These are phyloP conservation scores for Alcedo atthis DNA, from an alignment of 2,797 vertebrate genomes.

Conservation along the genomic window DNA sequence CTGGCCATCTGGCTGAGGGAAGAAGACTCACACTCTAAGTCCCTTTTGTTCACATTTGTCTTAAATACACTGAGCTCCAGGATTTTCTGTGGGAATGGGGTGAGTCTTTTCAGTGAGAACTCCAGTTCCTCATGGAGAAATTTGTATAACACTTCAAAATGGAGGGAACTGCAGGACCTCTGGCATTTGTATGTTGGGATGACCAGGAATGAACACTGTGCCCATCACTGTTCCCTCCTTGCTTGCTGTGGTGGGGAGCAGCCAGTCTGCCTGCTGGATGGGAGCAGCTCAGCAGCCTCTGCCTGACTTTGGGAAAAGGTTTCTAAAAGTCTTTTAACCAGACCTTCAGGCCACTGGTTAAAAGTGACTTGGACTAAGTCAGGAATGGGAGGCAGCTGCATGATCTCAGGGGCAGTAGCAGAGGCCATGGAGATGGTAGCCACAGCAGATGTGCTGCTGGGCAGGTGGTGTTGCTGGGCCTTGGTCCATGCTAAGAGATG, in stretches of 20 bases:
- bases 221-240: not conserved
- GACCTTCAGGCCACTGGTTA: not conserved
- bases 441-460: not conserved
- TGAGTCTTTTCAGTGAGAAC: not conserved
- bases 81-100: not conserved
- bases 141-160: not conserved
- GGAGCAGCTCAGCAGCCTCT: not conserved
- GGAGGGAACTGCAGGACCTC: not conserved
- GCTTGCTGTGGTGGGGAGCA: not conserved
- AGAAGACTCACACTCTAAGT: not conserved
- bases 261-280: fast-evolving
- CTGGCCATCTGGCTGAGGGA: not conserved
- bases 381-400: not conserved
- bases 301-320: not conserved
- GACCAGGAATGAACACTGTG: fast-evolving
- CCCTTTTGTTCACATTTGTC: not conserved
- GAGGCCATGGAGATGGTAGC: not conserved
- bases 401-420: not conserved
- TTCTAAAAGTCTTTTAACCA: not conserved
- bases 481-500: fast-evolving
- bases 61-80: not conserved
- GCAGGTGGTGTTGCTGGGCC: not conserved
- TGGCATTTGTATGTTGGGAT: not conserved
- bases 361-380: not conserved
- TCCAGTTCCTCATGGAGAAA: not conserved